Evolutionary conservation across 2,797 vertebrate genomes (phyloP).

Genomic region (Argya squamiceps): DNA sequence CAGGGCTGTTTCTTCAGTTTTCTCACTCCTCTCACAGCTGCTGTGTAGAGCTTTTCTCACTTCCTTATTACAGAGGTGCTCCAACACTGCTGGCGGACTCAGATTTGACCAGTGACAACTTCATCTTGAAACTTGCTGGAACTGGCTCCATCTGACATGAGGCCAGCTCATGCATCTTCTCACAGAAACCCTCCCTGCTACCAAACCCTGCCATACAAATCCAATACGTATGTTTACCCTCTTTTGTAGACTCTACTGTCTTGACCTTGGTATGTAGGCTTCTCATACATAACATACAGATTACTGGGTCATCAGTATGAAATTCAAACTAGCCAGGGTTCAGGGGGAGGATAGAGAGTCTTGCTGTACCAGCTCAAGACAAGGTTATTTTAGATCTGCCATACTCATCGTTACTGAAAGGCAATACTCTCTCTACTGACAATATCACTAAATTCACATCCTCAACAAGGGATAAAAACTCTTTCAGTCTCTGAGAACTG

Average conservation of each 20-base stretch:
- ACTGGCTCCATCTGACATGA: not conserved
- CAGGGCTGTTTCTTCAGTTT: not conserved
- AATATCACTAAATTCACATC: not conserved
- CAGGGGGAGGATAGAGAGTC: not conserved
- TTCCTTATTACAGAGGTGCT: not conserved
- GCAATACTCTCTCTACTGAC: not conserved
- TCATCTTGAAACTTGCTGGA: not conserved
- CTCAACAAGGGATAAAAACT: not conserved
- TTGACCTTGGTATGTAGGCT: not conserved
- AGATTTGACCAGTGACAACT: not conserved
- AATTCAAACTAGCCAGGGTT: not conserved
- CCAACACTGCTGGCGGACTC: not conserved
- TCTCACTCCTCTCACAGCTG: not conserved
- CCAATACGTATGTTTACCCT: not conserved
- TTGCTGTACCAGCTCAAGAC: not conserved
- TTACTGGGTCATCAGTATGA: not conserved
- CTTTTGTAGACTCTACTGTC: not conserved
- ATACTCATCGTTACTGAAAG: not conserved
- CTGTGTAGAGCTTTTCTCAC: not conserved
- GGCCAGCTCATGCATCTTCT: not conserved
- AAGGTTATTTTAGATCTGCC: not conserved
- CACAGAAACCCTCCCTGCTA: not conserved
- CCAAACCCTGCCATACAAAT: not conserved
- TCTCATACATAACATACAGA: not conserved
- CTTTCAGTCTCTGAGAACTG: not conserved